These are phyloP conservation scores for Ellobius talpinus DNA, from an alignment of 2,113 vertebrate genomes.

Conservation along the genomic window DNA sequence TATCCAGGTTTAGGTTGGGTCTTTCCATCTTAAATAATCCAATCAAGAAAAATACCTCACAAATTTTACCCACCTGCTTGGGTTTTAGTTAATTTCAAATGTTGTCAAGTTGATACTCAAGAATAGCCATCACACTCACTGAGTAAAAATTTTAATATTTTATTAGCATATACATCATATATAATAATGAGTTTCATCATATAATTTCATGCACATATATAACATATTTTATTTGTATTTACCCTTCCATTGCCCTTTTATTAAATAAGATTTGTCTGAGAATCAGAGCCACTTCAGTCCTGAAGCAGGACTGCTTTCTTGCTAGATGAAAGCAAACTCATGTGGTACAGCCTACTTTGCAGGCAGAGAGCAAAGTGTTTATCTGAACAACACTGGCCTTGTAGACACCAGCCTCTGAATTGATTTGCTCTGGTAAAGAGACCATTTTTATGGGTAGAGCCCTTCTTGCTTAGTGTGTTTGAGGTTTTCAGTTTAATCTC, in stretches of 20 bases:
- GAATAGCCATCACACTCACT: not conserved
- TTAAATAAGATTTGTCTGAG: not conserved
- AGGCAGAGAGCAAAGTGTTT: not conserved
- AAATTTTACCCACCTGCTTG: not conserved
- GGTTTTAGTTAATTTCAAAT: not conserved
- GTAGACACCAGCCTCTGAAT: not conserved
- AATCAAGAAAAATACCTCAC: not conserved
- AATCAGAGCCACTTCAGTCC: not conserved
- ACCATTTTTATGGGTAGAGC: not conserved
- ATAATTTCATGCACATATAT: not conserved
- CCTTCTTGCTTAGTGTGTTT: not conserved
- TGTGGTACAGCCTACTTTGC: not conserved
- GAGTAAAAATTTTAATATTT: not conserved
- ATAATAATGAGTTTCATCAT: not conserved
- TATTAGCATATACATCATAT: not conserved
- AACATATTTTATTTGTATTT: not conserved
- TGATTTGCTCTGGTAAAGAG: not conserved
- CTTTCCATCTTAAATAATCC: not conserved
- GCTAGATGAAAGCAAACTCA: not conserved
- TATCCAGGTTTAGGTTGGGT: not conserved
- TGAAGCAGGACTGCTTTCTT: slow-evolving; percentile 15
- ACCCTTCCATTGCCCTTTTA: not conserved
- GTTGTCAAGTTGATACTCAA: not conserved
- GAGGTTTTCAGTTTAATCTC: not conserved
- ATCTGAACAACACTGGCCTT: not conserved